A percentile compares a stretch with the other conserved stretches of the same genome.
Conservation (phyloP, 1,140 invertebrate species). For the Papilio glaucus region DNA sequence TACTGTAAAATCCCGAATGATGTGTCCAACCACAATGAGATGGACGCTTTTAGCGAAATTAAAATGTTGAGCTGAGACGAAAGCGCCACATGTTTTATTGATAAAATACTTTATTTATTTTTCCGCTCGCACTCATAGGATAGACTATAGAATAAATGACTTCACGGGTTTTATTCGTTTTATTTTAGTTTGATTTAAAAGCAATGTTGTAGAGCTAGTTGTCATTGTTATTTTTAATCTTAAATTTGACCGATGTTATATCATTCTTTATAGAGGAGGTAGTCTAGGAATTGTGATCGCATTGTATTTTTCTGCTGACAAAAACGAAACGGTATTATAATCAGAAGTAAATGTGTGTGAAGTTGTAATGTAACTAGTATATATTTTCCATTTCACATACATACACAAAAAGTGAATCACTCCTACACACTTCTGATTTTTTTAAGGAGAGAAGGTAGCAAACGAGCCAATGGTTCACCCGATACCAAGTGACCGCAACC, state of each 20-base stretch:
- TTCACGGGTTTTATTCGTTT: not conserved
- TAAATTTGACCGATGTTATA: not conserved
- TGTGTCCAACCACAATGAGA: slow-evolving; percentile 66
- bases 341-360: no score
- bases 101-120: slow-evolving; percentile 45
- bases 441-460: no score
- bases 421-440: no score
- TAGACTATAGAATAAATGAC: not conserved
- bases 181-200: not conserved
- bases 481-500: no score
- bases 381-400: no score
- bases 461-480: no score
- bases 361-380: no score
- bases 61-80: slow-evolving; percentile 57
- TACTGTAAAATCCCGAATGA: slow-evolving; percentile 60
- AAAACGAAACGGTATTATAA: no score
- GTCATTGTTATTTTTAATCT: not conserved
- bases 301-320: no score
- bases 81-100: slow-evolving; percentile 67
- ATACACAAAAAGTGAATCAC: no score
- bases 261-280: no score
- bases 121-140: not conserved
- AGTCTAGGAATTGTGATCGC: no score
- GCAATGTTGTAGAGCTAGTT: not conserved
- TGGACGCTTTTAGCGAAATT: slow-evolving; percentile 77